phyloP scores from a whole-genome alignment of 2,888 invertebrate species.

The Agriotes lineatus region DNA sequence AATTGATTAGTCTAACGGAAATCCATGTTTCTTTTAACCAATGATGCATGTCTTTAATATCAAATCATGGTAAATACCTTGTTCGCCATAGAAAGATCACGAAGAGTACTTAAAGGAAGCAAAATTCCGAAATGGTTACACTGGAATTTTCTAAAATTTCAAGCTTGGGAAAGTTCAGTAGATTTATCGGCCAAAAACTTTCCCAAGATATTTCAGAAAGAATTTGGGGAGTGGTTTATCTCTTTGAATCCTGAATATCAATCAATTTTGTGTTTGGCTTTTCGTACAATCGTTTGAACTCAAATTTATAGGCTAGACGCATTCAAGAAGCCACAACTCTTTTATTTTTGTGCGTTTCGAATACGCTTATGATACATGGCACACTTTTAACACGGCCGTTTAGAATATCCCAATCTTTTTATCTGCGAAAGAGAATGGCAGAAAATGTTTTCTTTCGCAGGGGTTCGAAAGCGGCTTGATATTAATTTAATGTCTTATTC shows the following conservation, averaged over 20 bases:
- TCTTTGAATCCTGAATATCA: conserved; percentile 14
- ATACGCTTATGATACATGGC: conserved; percentile 9
- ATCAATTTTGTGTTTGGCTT: conserved; percentile 15
- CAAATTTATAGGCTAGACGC: conserved; percentile 6
- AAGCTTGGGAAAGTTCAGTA: background rate
- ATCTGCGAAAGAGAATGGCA: background rate
- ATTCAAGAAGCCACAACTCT: background rate
- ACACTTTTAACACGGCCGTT: conserved; percentile 1
- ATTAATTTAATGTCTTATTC: conserved; percentile 5
- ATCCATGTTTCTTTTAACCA: no score
- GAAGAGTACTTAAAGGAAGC: no score
- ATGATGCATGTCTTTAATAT: no score
- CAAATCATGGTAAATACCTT: no score
- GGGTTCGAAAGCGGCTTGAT: background rate
- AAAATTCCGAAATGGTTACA: no score
- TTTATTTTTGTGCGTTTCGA: conserved; percentile 14
- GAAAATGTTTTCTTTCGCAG: background rate
- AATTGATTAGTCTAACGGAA: no score
- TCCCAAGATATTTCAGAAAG: background rate
- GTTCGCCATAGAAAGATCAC: no score
- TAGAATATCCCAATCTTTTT: conserved; percentile 1
- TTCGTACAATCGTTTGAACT: conserved; percentile 16
- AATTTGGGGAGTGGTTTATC: conserved; percentile 6
- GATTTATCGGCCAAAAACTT: conserved; percentile 4
- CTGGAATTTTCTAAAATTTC: background rate